phyloP scores from a whole-genome alignment of 2,888 invertebrate genomes.

The Heliconius cydno region DNA sequence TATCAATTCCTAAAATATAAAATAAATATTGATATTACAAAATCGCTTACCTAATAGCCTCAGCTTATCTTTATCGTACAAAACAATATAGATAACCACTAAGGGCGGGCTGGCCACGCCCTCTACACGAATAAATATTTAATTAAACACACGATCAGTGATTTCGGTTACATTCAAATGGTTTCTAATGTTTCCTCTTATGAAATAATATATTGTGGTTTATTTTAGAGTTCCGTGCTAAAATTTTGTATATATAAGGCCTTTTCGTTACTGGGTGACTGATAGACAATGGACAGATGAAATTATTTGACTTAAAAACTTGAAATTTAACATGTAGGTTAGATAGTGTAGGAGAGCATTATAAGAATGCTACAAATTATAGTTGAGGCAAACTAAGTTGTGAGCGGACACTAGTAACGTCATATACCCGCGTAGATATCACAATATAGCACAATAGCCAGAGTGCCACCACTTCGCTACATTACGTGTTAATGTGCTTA shows the following conservation, averaged over 20 bases:
- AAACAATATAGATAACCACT: constrained; percentile 79
- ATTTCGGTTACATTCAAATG: constrained; percentile 31
- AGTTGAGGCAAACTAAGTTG: no score
- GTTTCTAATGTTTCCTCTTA: constrained; percentile 20
- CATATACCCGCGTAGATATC: no score
- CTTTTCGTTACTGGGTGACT: no score
- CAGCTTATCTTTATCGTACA: constrained; percentile 71
- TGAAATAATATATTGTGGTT: constrained; percentile 15
- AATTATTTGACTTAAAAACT: no score
- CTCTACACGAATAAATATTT: constrained; percentile 79
- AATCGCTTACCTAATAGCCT: constrained; percentile 56
- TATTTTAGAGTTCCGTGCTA: not conserved
- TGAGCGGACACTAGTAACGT: no score
- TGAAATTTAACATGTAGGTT: no score
- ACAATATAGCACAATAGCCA: no score
- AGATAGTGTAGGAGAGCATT: no score
- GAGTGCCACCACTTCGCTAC: no score
- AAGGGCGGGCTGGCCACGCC: constrained; percentile 72
- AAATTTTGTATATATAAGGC: not conserved
- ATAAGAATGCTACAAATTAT: no score
- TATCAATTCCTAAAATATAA: not conserved
- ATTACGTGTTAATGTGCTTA: no score
- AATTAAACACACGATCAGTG: constrained; percentile 68
- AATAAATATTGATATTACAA: not conserved
- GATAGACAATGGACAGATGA: no score